Base-by-base conservation (phyloP, 1,140 invertebrate genomes). In the Propsilocerus akamusi region DNA sequence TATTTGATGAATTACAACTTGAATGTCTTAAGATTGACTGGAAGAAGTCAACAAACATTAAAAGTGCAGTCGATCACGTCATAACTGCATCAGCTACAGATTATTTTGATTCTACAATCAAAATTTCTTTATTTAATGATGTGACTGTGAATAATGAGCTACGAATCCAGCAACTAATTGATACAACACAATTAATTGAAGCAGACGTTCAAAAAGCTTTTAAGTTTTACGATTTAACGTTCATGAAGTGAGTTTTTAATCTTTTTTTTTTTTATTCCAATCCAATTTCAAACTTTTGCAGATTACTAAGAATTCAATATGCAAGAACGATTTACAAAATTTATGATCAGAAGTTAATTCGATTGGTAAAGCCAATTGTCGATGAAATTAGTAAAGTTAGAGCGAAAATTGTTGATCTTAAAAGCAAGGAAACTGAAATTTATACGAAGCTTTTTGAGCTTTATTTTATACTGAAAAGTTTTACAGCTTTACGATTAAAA, bases 401-500 rank as follows among this genome's bases (percentile, higher is more conserved):
- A 20, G 63, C 89, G 23, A 86, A 86, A 64, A 72, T 76, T 46
- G 56, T 78, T 1, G 63, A 68, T 53, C 67, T 73, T 22, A 66
- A 70, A 10, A 71, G 72, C 17, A 57, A 60, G 47, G 58, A 62
- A 49, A 50, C 62, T 10, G 63, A 63, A 23, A 77, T 88, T 68
- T 88, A 89, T 3, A 92, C 87, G 4, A 80, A 80, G 0, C 66
- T 95, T 49, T 95, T 95, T 68, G 90, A 95, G 67, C 68, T 95
- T 1, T 96, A 96, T 66, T 70, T 95, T 47, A 76, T 81, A 10
- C 67, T 96, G 14, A 87, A 94, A 64, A 77, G 88, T 65, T 94
- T 92, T 68, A 72, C 76, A 20, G 68, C 50, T 26, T 30, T 65
- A 20, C 74, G 73, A 80, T 68, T 72, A 60, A 76, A 77, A 4